Evolutionary conservation across 2,888 invertebrate species (phyloP), one percentile per base, ranked within the genome.

Genomic region (Drosophila multiciliata): DNA sequence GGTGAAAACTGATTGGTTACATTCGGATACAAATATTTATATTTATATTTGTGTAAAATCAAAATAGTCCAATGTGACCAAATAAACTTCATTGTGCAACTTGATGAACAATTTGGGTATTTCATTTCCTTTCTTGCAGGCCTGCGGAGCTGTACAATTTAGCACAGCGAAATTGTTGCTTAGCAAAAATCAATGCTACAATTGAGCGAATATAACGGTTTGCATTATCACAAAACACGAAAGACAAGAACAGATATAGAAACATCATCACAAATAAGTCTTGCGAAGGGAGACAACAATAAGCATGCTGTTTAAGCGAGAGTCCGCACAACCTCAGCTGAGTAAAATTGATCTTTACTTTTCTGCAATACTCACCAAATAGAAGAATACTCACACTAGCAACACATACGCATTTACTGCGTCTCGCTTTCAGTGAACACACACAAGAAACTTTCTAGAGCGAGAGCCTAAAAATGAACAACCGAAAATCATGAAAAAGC

Each of bases 21-120:
- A 11, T 33, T 29, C 8, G 15, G 26, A 7, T 17, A 40, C 26
- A 50, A 50, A 12, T 32, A 54, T n/a, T 36, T 36, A n/a, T n/a
- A n/a, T n/a, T n/a, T n/a, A n/a, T n/a, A n/a, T n/a, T n/a, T 33
- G 20, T 73, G 66, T 61, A 54, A 64, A 48, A 40, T 33, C 23
- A 55, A 63, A 53, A 61, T 26, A 48, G 65, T 75, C 70, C 20
- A 62, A 53, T 66, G 65, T n/a, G 71, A 55, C 71, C 54, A 64
- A 63, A 66, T 59, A 60, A 66, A 80, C 45, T 66, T 77, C 62
- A 78, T 61, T 74, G 69, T 78, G 76, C 65, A 65, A 78, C 65
- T 38, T 57, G 35, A 54, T 45, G 45, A 23, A 15, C 23, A n/a
- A 29, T 26, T 26, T 4, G 15, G 15, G 4, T n/a, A 15, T 23